Percentiles rank a stretch among this genome's conserved stretches.
Evolutionary conservation across 2,113 vertebrate species (phyloP).

Genomic region (Acanthochromis polyacanthus): DNA sequence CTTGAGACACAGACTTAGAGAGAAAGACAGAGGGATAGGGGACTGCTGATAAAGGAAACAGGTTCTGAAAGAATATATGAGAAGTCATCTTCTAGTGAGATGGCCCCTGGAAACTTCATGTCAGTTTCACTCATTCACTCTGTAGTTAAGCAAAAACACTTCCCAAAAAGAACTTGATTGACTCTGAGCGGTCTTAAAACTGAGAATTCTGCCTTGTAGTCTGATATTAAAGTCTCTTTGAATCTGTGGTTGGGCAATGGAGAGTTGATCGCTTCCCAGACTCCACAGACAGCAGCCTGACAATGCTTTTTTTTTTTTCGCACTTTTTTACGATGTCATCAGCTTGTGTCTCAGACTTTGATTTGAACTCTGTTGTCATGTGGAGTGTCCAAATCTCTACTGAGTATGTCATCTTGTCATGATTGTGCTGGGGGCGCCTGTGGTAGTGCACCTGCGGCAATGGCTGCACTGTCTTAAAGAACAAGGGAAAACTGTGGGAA

Average conservation of each 20-base stretch:
- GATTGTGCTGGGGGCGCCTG: constrained; percentile 10
- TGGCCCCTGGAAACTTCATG: constrained; percentile 29
- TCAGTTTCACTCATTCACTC: constrained; percentile 50
- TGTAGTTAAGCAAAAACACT: constrained; percentile 50
- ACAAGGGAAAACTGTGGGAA: constrained; percentile 14
- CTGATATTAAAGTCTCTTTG: constrained; percentile 67
- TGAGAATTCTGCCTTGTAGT: constrained; percentile 44
- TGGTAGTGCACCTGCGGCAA: constrained; percentile 44
- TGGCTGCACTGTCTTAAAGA: constrained; percentile 36
- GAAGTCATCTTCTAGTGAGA: constrained; percentile 35
- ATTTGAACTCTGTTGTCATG: constrained; percentile 38
- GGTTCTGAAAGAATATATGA: constrained; percentile 56
- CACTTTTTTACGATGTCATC: constrained; percentile 51
- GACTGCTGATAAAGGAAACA: constrained; percentile 46
- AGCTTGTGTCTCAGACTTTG: constrained; percentile 49
- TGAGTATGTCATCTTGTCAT: constrained; percentile 42
- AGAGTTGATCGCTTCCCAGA: constrained; percentile 50
- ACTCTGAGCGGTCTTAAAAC: constrained; percentile 44
- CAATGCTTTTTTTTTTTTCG: not conserved
- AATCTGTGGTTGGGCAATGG: constrained; percentile 47
- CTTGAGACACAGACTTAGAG: constrained; percentile 23
- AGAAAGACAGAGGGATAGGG: not conserved
- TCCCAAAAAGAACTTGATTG: constrained; percentile 52
- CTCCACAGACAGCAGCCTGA: constrained; percentile 34
- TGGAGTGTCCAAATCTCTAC: constrained; percentile 4